A percentile compares a stretch with the other conserved stretches of the same genome.
These are phyloP conservation scores for Oxyruncus cristatus DNA, from an alignment of 2,113 vertebrate genomes.

Conservation along the genomic window DNA sequence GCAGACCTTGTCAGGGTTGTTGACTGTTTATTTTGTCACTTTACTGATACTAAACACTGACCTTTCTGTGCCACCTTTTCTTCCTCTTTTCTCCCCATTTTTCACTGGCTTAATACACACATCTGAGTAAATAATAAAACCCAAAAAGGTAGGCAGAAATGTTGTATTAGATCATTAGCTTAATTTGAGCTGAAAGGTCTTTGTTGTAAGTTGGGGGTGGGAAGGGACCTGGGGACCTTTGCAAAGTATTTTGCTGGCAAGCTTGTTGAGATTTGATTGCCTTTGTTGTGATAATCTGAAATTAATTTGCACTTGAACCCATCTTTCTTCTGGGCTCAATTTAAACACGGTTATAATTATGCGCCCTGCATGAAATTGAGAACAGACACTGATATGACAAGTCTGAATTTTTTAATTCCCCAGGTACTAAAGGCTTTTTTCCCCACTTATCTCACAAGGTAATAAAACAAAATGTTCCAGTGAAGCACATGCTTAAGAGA, in stretches of 20 bases:
- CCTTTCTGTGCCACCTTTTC: constrained; percentile 60
- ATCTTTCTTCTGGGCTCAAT: constrained; percentile 98
- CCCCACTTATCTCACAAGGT: constrained; percentile 91
- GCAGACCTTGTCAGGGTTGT: constrained; percentile 60
- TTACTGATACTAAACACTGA: constrained; percentile 71
- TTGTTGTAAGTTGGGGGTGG: constrained; percentile 80
- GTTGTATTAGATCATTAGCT: constrained; percentile 83
- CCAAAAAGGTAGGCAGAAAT: constrained; percentile 75
- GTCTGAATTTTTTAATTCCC: constrained; percentile 92
- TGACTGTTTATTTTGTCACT: constrained; percentile 76
- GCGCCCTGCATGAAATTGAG: constrained; percentile 87
- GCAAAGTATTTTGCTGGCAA: constrained; percentile 87
- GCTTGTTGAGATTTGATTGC: constrained; percentile 89
- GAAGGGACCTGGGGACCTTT: constrained; percentile 84
- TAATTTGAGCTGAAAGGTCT: constrained; percentile 88
- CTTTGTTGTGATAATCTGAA: constrained; percentile 99
- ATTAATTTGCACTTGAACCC: constrained; percentile 99
- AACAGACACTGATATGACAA: constrained; percentile 90
- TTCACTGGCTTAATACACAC: constrained; percentile 40
- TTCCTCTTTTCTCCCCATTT: constrained; percentile 26
- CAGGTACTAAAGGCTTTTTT: constrained; percentile 83
- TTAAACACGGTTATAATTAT: constrained; percentile 95
- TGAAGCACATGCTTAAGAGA: constrained; percentile 85
- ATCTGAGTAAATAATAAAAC: constrained; percentile 71
- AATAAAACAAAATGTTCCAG: constrained; percentile 95